Base-by-base conservation (phyloP, 2,113 vertebrate species). In the Natator depressus region DNA sequence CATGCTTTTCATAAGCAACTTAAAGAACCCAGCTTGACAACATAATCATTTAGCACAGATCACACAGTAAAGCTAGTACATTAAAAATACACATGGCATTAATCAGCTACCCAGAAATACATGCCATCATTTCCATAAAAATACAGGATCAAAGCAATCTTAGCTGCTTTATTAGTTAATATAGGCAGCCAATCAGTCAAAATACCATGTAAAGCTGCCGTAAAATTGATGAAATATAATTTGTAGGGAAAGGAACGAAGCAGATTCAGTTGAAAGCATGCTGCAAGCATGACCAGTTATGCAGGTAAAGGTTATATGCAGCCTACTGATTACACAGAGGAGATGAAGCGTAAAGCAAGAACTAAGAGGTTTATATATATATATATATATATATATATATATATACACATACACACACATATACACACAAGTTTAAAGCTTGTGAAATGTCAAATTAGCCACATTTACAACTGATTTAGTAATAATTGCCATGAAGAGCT, bases 41-140 rank as follows among this genome's bases (percentile, higher is more conserved):
- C 92, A 85, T 54, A 59, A 96, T 91, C 96, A 97, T 97, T 97
- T 97, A 97, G 95, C 95, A 82, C 96, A 97, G 96, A 96, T 96
- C 96, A 96, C 96, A 96, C 88, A 96, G 96, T 12, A 95, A 96
- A 95, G 95, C 92, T 91, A 81, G 88, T 91, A 82, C 90, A 96
- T 97, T 96, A 95, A 96, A 96, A 95, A 97, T 95, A 97, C 96
- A 97, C 89, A 91, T 95, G 81, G 96, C 95, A 92, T 96, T 97
- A 96, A 97, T 97, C 96, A 97, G 91, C 96, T 83, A 59, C 81
- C 2, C 89, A 75, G 94, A 96, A 92, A 94, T 96, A 94, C 95
- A 79, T 91, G 75, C 85, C 96, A 95, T 95, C 94, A 97, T 96
- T 96, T 96, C 96, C 97, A 97, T 97, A 97, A 97, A 97, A 95